phyloP scores from a whole-genome alignment of 2,888 invertebrate species.

The Dryadula phaetusa region DNA sequence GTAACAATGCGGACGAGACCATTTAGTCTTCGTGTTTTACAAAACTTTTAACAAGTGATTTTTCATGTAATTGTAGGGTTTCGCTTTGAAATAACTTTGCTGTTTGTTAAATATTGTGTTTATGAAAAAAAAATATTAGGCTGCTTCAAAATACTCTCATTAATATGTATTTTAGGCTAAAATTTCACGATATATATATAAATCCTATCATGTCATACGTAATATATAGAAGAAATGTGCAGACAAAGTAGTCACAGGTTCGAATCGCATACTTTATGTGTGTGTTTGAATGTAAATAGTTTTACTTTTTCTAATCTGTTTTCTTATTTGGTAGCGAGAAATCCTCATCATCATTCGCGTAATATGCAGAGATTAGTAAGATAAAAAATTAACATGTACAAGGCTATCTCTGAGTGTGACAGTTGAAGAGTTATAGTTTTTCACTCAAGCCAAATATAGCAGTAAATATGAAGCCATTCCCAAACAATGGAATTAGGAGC shows the following conservation, averaged over 20 bases:
- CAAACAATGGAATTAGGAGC: constrained; percentile 22
- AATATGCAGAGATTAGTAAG: too few species aligned
- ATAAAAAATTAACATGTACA: too few species aligned
- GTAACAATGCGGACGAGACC: constrained; percentile 13
- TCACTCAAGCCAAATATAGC: not conserved
- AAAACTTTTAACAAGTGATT: not conserved
- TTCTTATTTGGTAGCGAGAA: too few species aligned
- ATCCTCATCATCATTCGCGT: too few species aligned
- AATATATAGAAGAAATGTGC: too few species aligned
- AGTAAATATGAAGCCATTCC: constrained; percentile 6
- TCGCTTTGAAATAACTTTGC: not conserved
- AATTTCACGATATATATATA: too few species aligned
- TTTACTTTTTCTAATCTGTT: too few species aligned
- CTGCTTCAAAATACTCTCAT: not conserved
- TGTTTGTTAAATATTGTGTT: not conserved
- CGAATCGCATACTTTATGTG: too few species aligned
- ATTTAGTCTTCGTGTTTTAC: constrained; percentile 4
- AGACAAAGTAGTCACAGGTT: too few species aligned
- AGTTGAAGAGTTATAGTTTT: not conserved
- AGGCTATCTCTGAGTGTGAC: not conserved
- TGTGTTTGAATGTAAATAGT: too few species aligned
- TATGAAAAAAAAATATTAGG: not conserved
- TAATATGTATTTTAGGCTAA: not conserved
- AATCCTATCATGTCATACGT: too few species aligned
- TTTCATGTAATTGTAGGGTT: not conserved